A percentile compares a stretch with the other conserved stretches of the same genome.
Conservation (phyloP, 1,140 invertebrate genomes). For the Drosophila asahinai region DNA sequence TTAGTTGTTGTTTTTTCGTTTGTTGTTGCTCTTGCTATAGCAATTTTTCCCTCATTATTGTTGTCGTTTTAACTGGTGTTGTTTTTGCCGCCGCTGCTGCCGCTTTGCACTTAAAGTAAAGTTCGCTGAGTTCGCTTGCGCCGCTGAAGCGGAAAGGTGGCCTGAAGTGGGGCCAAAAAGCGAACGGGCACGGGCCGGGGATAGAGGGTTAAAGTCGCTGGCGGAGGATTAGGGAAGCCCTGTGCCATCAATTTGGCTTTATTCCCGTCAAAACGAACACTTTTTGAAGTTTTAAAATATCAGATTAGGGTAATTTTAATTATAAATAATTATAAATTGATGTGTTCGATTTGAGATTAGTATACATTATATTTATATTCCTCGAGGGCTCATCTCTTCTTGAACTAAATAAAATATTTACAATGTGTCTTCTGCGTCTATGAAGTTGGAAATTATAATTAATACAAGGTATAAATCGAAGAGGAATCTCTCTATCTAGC, state of each 20-base stretch:
- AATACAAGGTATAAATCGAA: not conserved
- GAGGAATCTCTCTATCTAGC: not conserved
- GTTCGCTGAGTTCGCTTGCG: slow-evolving; percentile 62
- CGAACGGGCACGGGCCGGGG: slow-evolving; percentile 4
- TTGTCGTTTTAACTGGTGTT: slow-evolving; percentile 8
- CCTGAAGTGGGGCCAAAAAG: slow-evolving; percentile 38
- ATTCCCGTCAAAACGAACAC: not conserved
- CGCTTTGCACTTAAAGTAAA: slow-evolving; percentile 78
- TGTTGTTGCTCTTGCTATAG: not conserved
- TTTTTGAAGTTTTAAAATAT: no score
- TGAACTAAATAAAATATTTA: no score
- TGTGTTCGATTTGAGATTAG: no score
- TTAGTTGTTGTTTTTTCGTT: not conserved
- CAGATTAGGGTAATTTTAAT: not conserved
- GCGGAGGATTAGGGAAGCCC: not conserved
- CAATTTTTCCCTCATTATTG: not conserved
- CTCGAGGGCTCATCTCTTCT: no score
- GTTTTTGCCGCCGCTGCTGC: slow-evolving; percentile 13
- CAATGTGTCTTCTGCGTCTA: no score
- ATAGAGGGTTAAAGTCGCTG: slow-evolving; percentile 2
- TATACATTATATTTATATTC: no score
- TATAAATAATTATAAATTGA: not conserved
- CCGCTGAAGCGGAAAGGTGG: slow-evolving; percentile 69
- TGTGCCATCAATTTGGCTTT: slow-evolving; percentile 1
- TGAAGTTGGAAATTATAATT: not conserved